Base-by-base conservation (phyloP, 2,113 vertebrate species). In the Neodontobutis hainanensis region DNA sequence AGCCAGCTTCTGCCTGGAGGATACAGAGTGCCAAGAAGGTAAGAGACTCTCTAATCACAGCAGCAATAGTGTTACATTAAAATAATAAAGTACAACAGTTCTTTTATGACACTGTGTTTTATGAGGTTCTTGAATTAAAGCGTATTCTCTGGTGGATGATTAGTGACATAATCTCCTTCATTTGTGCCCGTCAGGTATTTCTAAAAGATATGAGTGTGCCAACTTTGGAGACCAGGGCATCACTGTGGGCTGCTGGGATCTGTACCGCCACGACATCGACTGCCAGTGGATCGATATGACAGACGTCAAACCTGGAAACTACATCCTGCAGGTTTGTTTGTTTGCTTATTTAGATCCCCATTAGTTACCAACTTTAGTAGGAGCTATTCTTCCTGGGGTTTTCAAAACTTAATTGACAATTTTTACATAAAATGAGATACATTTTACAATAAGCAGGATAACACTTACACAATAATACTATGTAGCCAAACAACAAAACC, bases 151-250 rank as follows among this genome's bases (percentile, higher is more conserved):
- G 19, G 19, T 27, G 19, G 19, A 27, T 27, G 19, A 3, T 27
- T 27, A 27, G 5, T 40, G 38, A 14, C 6, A 46, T 4, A 14
- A 2, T 11, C 8, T 46, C 4, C 4, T 46, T 6, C 4, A 8
- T 50, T 9, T 51, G 0, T 47, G 16, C 11, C 51, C 0, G 19
- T 5, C 89, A 99, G 97, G 93, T 0, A 91, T 96, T 75, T 93
- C 95, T 40, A 99, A 99, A 87, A 87, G 97, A 12, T 99, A 99
- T 0, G 97, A 97, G 77, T 99, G 97, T 35, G 97, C 97, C 66
- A 99, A 99, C 91, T 99, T 99, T 2, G 97, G 97, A 5, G 96
- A 99, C 60, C 97, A 99, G 86, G 97, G 97, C 81, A 97, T 99
- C 92, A 98, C 97, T 0, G 97, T 99, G 76, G 96, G 97, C 64